These are phyloP conservation scores for Diabrotica balteata DNA, from an alignment of 2,888 invertebrate genomes.

Conservation along the genomic window DNA sequence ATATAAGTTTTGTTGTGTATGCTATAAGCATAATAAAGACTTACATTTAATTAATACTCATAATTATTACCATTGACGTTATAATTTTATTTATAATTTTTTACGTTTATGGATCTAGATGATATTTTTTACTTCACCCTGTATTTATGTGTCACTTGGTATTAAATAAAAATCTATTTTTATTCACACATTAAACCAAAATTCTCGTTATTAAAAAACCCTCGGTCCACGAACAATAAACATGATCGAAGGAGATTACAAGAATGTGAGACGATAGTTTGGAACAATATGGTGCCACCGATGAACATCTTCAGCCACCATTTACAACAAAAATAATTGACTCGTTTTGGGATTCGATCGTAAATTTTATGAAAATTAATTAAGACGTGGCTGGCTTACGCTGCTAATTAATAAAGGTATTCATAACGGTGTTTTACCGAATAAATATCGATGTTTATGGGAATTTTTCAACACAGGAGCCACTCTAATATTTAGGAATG, in stretches of 20 bases:
- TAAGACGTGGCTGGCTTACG: conserved; percentile 1
- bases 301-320: not conserved
- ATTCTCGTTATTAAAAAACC: conserved; percentile 1
- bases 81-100: too few relatives aligned
- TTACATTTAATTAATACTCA: too few relatives aligned
- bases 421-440: not conserved
- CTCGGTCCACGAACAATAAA: conserved; percentile 6
- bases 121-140: not conserved
- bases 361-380: conserved; percentile 6
- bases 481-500: too few relatives aligned
- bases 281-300: conserved; percentile 6
- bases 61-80: too few relatives aligned
- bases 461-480: too few relatives aligned
- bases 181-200: conserved; percentile 5
- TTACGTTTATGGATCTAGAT: too few relatives aligned
- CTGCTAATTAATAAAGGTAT: not conserved
- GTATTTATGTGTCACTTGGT: not conserved
- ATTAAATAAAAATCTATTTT: conserved; percentile 4
- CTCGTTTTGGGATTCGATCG: conserved; percentile 4
- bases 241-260: not conserved
- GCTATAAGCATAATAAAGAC: too few relatives aligned
- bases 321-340: conserved; percentile 9
- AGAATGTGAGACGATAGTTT: conserved; percentile 6
- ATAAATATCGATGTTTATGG: too few relatives aligned
- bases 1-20: too few relatives aligned